phyloP scores from a whole-genome alignment of 2,888 invertebrate species.

The Agrochola macilenta region DNA sequence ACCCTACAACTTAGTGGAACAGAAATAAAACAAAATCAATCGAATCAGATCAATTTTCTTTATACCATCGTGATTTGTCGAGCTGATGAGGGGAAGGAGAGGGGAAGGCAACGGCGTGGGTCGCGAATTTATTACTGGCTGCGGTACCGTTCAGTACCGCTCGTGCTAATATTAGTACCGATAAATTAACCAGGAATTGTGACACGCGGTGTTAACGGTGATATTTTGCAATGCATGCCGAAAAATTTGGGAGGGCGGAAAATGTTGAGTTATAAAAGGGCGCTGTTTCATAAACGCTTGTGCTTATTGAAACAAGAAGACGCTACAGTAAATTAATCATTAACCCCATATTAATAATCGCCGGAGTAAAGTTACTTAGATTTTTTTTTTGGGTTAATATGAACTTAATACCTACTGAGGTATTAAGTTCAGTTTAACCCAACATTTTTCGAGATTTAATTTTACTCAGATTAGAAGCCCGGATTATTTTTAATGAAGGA shows the following conservation, averaged over 20 bases:
- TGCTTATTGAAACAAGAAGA: neutral
- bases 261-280: neutral
- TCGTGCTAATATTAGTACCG: constrained; percentile 22
- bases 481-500: neutral
- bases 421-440: neutral
- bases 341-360: neutral
- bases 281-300: neutral
- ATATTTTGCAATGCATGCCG: constrained; percentile 15
- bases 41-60: neutral
- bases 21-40: neutral
- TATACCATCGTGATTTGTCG: neutral
- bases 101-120: constrained; percentile 21
- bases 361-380: neutral
- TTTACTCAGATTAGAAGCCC: too few species aligned
- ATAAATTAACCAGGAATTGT: neutral
- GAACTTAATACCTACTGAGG: neutral
- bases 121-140: constrained; percentile 41
- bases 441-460: neutral
- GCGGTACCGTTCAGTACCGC: constrained; percentile 48
- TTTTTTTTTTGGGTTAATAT: too few species aligned
- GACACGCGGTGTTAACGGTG: constrained; percentile 19
- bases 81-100: constrained; percentile 23
- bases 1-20: neutral
- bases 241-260: neutral
- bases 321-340: neutral